Evolutionary conservation across 2,888 invertebrate species (phyloP).

Genomic region (Meganola albula): DNA sequence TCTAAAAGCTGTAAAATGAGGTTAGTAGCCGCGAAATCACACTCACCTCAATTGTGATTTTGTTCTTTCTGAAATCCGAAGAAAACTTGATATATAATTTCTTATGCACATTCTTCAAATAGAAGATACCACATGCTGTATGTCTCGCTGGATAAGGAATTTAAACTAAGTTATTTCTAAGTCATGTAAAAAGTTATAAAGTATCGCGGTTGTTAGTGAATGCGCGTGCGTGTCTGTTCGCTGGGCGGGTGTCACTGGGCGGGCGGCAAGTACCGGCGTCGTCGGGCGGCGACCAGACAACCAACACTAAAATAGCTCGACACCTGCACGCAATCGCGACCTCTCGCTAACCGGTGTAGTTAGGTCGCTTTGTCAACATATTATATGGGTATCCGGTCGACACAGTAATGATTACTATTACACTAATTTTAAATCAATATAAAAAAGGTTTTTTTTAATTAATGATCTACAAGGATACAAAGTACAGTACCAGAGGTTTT

Average conservation of each 20-base stretch:
- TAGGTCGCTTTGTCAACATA: slow-evolving; percentile 56
- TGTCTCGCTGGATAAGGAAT: no score
- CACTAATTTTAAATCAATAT: no score
- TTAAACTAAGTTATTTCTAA: slow-evolving; percentile 10
- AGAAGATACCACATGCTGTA: no score
- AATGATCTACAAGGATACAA: no score
- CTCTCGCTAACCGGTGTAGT: slow-evolving; percentile 49
- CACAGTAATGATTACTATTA: no score
- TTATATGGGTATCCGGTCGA: no score
- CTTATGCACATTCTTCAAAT: no score
- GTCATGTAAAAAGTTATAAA: slow-evolving; percentile 20
- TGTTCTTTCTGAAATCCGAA: no score
- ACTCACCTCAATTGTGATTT: slow-evolving; percentile 45
- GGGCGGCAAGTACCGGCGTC: slow-evolving; percentile 46
- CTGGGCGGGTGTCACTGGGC: slow-evolving; percentile 48
- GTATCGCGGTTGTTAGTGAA: slow-evolving; percentile 8
- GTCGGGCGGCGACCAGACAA: slow-evolving; percentile 39
- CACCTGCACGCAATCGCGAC: slow-evolving; percentile 66
- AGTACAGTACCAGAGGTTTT: no score
- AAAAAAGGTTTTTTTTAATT: no score
- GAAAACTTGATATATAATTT: no score
- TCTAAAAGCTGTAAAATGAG: slow-evolving; percentile 30
- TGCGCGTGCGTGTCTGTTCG: slow-evolving; percentile 36
- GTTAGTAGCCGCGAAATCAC: slow-evolving; percentile 37
- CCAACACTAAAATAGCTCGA: slow-evolving; percentile 65